These are phyloP conservation scores for Rhinichthys osculus DNA, from an alignment of 2,797 vertebrate species.

Conservation along the genomic window DNA sequence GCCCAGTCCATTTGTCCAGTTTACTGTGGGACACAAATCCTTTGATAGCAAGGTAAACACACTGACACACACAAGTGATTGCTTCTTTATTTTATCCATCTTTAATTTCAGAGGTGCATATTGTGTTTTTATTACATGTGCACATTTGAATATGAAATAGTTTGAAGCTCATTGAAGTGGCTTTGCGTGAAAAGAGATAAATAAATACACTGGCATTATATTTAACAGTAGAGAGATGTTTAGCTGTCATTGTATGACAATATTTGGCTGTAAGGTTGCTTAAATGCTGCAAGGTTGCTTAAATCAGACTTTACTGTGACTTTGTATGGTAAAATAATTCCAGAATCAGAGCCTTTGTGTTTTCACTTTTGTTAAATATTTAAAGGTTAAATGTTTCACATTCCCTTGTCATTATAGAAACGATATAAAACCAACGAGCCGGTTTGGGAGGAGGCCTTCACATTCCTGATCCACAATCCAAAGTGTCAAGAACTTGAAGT, in stretches of 20 bases:
- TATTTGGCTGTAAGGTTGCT: neutral
- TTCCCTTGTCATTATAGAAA: conserved; percentile 73
- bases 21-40: conserved; percentile 89
- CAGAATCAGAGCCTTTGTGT: neutral
- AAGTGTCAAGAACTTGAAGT: conserved; percentile 88
- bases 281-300: neutral
- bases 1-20: conserved; percentile 90
- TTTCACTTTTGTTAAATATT: neutral
- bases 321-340: neutral
- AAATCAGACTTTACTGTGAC: neutral
- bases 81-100: neutral
- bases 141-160: neutral
- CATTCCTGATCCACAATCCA: conserved; percentile 95
- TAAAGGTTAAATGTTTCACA: conserved; percentile 1
- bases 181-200: neutral
- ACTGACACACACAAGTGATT: neutral
- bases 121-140: neutral
- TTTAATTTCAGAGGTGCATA: neutral
- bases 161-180: neutral
- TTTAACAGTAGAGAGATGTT: neutral
- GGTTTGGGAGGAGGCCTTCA: conserved; percentile 94
- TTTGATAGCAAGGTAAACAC: conserved; percentile 90
- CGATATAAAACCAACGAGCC: conserved; percentile 94
- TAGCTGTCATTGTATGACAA: neutral
- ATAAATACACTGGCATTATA: neutral